Percentiles rank a stretch among this genome's conserved stretches.
These are phyloP conservation scores for Hecatera dysodea DNA, from an alignment of 2,888 invertebrate genomes.

Conservation along the genomic window DNA sequence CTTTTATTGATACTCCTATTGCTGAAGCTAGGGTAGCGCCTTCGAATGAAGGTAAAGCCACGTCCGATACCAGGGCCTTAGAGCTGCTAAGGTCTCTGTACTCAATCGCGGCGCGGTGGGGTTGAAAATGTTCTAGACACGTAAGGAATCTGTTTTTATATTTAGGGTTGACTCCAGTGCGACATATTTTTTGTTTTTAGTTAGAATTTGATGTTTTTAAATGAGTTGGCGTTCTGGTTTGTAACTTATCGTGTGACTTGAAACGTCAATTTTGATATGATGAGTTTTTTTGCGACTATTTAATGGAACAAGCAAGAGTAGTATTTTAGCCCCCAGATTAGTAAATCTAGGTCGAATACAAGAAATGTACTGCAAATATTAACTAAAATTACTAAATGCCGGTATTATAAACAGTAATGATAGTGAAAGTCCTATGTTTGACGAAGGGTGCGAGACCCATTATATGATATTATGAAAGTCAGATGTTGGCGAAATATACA, in stretches of 20 bases:
- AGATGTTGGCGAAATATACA: not conserved
- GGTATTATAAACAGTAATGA: not conserved
- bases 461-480: not conserved
- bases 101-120: conserved; percentile 96
- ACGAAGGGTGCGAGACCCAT: not conserved
- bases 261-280: not conserved
- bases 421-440: not conserved
- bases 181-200: conserved; percentile 44
- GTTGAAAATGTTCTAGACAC: conserved; percentile 79
- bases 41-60: conserved; percentile 80
- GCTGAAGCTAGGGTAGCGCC: conserved; percentile 84
- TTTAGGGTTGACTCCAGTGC: conserved; percentile 73
- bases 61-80: conserved; percentile 94
- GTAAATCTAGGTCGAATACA: not conserved
- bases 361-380: not conserved
- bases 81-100: conserved; percentile 96
- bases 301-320: not conserved
- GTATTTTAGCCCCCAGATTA: not conserved
- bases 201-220: conserved; percentile 23
- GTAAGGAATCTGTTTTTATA: conserved; percentile 72
- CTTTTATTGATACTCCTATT: conserved; percentile 79
- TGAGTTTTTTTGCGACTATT: not conserved
- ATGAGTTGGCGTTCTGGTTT: conserved; percentile 29
- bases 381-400: not conserved
- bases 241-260: conserved; percentile 27